A percentile compares a stretch with the other conserved stretches of the same genome.
Conservation (phyloP, 2,888 invertebrate genomes). For the Venustoraphidia nigricollis region DNA sequence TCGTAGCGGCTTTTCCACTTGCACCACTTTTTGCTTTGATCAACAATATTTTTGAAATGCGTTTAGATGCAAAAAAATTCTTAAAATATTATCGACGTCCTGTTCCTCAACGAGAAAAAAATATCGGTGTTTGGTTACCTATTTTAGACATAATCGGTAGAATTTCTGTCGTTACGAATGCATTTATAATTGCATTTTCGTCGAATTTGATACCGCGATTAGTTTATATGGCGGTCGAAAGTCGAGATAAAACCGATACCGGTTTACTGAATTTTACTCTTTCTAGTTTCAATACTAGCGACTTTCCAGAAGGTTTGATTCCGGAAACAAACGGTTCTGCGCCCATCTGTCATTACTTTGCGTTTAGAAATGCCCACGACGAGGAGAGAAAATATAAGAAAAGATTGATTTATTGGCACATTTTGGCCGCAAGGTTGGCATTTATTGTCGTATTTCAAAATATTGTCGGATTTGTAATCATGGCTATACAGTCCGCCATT, state of each 20-base stretch:
- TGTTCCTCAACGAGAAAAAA: constrained; percentile 52
- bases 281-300: constrained; percentile 45
- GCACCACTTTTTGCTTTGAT: constrained; percentile 69
- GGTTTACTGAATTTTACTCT: constrained; percentile 57
- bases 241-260: constrained; percentile 30
- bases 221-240: constrained; percentile 44
- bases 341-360: constrained; percentile 45
- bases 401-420: constrained; percentile 56
- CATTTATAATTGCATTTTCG: constrained; percentile 64
- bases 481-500: constrained; percentile 57
- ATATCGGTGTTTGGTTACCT: constrained; percentile 67
- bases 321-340: constrained; percentile 18
- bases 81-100: constrained; percentile 57
- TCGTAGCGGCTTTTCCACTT: constrained; percentile 73
- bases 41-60: constrained; percentile 72
- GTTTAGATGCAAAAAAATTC: constrained; percentile 70
- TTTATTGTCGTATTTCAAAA: constrained; percentile 72
- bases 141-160: constrained; percentile 60
- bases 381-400: constrained; percentile 36
- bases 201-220: constrained; percentile 68
- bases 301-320: constrained; percentile 32
- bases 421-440: constrained; percentile 53
- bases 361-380: constrained; percentile 46
- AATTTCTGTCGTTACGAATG: constrained; percentile 63
- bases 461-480: constrained; percentile 54